Percentiles rank a stretch among this genome's conserved stretches.
phyloP scores from a whole-genome alignment of 2,888 invertebrate genomes.

The Phortica okadai region DNA sequence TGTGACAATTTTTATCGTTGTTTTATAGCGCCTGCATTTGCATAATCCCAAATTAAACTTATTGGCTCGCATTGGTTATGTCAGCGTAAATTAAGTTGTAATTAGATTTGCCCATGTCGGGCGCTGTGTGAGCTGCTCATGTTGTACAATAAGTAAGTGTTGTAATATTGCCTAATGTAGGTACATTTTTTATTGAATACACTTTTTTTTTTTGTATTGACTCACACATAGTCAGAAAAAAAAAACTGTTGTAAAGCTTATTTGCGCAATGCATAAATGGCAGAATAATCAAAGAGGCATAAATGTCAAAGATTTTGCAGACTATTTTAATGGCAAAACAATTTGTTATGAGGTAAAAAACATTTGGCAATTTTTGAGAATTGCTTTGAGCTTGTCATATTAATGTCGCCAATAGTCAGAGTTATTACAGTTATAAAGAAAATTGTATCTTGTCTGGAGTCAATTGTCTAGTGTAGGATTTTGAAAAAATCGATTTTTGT shows the following conservation, averaged over 20 bases:
- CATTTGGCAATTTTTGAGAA: not conserved
- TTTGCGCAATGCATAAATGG: not conserved
- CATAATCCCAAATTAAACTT: constrained; percentile 22
- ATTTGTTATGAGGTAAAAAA: not conserved
- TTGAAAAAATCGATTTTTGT: too few species aligned
- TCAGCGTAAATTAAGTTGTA: constrained; percentile 14
- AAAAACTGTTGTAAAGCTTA: too few species aligned
- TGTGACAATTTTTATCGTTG: constrained; percentile 28
- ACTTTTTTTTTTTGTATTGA: too few species aligned
- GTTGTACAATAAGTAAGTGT: not conserved
- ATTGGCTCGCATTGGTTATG: not conserved
- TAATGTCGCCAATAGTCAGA: too few species aligned
- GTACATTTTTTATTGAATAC: not conserved
- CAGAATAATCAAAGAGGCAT: not conserved
- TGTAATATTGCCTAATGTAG: not conserved
- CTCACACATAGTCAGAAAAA: too few species aligned
- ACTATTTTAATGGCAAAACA: too few species aligned
- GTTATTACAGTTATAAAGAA: too few species aligned
- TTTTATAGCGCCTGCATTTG: constrained; percentile 23
- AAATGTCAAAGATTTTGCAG: not conserved
- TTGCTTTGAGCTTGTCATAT: too few species aligned
- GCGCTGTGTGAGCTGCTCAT: not conserved
- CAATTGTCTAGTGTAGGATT: too few species aligned
- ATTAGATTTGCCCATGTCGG: not conserved
- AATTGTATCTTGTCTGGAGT: too few species aligned